A percentile compares a stretch with the other conserved stretches of the same genome.
These are phyloP conservation scores for Lepidothrix coronata DNA, from an alignment of 2,113 vertebrate genomes.

Conservation along the genomic window DNA sequence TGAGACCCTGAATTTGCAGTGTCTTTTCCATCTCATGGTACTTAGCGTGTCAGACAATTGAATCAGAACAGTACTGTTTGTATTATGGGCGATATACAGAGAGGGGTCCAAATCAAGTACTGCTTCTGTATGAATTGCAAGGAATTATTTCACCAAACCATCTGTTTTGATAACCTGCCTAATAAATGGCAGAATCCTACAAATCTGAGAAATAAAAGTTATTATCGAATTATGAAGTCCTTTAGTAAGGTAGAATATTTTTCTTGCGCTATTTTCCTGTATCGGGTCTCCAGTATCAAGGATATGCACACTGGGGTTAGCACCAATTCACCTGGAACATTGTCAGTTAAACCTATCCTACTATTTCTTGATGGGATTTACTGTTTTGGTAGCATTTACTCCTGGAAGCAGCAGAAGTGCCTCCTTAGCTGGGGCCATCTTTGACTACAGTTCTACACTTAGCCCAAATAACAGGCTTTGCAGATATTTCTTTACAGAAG, in stretches of 20 bases:
- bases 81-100: neutral
- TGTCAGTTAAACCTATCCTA: neutral
- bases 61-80: neutral
- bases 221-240: neutral
- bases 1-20: neutral
- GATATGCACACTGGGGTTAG: neutral
- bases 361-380: neutral
- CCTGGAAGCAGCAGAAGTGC: neutral
- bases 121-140: neutral
- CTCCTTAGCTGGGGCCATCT: neutral
- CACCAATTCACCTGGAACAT: neutral
- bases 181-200: neutral
- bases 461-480: neutral
- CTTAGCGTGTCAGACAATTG: neutral
- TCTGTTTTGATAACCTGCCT: neutral
- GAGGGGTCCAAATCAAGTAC: neutral
- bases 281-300: rapidly evolving
- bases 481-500: neutral
- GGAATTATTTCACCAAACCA: neutral
- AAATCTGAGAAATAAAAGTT: neutral
- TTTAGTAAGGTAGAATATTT: neutral
- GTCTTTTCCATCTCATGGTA: neutral
- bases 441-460: neutral
- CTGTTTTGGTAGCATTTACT: neutral
- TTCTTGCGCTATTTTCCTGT: neutral